A percentile compares a stretch with the other conserved stretches of the same genome.
Conservation (phyloP, 2,113 vertebrate genomes). For the Geococcyx californianus region DNA sequence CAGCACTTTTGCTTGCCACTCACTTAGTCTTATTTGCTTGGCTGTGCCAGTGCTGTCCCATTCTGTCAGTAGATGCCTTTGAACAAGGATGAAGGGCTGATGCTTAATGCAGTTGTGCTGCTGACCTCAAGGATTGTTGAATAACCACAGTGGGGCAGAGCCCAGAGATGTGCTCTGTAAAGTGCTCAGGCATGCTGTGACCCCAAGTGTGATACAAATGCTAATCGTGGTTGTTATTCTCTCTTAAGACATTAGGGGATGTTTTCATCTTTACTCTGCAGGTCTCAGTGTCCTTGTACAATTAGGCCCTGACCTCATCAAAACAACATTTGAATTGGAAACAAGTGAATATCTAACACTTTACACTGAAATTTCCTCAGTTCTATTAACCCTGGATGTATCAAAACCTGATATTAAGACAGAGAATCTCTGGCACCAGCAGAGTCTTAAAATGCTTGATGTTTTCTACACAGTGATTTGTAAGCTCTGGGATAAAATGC, state of each 20-base stretch:
- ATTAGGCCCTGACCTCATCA: background rate
- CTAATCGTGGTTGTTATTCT: background rate
- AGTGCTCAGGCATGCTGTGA: background rate
- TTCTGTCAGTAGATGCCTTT: background rate
- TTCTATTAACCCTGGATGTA: background rate
- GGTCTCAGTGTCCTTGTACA: background rate
- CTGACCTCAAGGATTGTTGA: background rate
- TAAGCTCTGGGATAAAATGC: background rate
- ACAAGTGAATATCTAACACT: background rate
- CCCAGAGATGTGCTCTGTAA: background rate
- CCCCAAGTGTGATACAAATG: background rate
- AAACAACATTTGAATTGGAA: slow-evolving; percentile 1
- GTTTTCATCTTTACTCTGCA: background rate
- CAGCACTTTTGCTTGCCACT: background rate
- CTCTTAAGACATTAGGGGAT: background rate
- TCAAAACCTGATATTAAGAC: background rate
- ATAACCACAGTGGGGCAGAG: background rate
- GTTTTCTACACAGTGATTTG: background rate
- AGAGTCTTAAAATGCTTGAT: background rate
- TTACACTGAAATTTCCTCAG: background rate
- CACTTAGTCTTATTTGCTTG: fast-evolving
- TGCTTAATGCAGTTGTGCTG: background rate
- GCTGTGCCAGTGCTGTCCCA: background rate
- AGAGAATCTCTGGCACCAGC: background rate
- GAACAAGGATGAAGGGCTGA: background rate